These are phyloP conservation scores for Phaethornis superciliosus DNA, from an alignment of 2,113 vertebrate species.

Conservation along the genomic window DNA sequence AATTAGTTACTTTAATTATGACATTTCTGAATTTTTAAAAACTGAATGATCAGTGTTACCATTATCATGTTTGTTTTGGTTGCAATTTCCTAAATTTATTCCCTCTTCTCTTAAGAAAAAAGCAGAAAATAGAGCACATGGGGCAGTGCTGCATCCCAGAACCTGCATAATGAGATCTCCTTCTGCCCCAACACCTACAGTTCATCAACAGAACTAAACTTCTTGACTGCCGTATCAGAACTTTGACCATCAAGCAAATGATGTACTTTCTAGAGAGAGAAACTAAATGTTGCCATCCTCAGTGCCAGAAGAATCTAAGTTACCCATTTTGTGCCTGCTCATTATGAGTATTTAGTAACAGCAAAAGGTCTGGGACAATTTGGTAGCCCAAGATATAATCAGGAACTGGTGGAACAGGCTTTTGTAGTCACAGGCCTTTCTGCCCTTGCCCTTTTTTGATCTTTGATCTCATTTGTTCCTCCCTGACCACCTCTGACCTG, in stretches of 20 bases:
- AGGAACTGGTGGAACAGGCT: neutral
- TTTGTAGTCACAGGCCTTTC: neutral
- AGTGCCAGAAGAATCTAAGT: neutral
- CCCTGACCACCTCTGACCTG: accelerated
- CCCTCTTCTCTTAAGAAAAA: neutral
- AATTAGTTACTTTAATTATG: neutral
- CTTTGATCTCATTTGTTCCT: neutral
- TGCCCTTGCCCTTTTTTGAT: neutral
- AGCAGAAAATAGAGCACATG: neutral
- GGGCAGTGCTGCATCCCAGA: neutral
- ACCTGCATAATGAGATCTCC: neutral
- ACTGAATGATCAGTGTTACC: neutral
- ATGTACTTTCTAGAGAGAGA: neutral
- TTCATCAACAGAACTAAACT: neutral
- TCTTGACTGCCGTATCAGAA: neutral
- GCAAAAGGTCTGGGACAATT: accelerated
- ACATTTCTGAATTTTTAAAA: neutral
- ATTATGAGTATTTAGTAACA: neutral
- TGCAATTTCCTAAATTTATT: neutral
- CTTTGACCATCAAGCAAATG: neutral
- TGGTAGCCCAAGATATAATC: neutral
- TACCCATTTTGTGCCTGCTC: neutral
- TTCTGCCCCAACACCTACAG: neutral
- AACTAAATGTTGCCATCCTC: neutral
- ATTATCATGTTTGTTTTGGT: neutral